Conservation (phyloP, 2,888 invertebrate genomes). For the Microctonus aethiopoides region DNA sequence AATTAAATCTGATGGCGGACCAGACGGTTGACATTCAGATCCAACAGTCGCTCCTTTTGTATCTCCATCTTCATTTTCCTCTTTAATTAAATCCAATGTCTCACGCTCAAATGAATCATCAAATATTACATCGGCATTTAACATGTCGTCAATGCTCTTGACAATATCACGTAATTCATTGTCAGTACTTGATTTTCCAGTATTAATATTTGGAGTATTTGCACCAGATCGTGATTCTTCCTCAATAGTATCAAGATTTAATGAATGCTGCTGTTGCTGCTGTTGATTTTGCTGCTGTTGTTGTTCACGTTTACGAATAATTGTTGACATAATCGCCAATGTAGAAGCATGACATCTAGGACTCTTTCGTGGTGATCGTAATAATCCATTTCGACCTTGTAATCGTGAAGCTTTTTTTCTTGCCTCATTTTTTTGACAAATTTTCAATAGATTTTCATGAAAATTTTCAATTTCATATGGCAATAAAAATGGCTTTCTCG, state of each 20-base stretch:
- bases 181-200: conserved; percentile 53
- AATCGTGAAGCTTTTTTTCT: conserved; percentile 44
- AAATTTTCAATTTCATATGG: conserved; percentile 78
- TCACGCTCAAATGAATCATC: conserved; percentile 68
- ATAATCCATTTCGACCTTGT: conserved; percentile 49
- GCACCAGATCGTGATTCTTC: conserved; percentile 45
- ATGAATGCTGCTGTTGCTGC: conserved; percentile 41
- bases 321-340: conserved; percentile 77
- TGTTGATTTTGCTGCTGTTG: conserved; percentile 47
- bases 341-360: conserved; percentile 91
- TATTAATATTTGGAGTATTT: conserved; percentile 41
- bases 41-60: neutral
- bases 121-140: conserved; percentile 66
- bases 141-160: conserved; percentile 67
- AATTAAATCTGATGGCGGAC: conserved; percentile 59
- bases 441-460: conserved; percentile 55
- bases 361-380: conserved; percentile 80
- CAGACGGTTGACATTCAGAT: conserved; percentile 45
- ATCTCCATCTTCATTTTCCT: conserved; percentile 16
- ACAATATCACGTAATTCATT: conserved; percentile 63
- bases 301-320: conserved; percentile 62
- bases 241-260: conserved; percentile 43
- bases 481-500: conserved; percentile 74
- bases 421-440: conserved; percentile 42
- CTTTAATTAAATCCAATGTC: conserved; percentile 1